Evolutionary conservation across 2,113 vertebrate species (phyloP).

Genomic region (Corydoras sp.): DNA sequence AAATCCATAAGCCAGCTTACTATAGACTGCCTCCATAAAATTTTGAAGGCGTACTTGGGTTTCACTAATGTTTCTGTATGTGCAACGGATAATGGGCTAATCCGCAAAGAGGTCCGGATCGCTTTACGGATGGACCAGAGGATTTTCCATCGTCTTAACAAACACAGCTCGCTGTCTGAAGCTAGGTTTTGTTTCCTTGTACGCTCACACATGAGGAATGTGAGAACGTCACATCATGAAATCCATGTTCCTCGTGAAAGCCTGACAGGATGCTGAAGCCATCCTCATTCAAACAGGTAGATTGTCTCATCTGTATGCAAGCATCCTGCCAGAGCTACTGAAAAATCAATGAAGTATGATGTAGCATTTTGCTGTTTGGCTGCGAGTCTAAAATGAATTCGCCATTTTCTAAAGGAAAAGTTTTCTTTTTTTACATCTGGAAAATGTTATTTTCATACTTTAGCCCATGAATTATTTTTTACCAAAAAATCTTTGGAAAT

Average conservation of each 20-base stretch:
- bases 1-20: slow-evolving; percentile 9
- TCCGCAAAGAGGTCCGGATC: slow-evolving; percentile 34
- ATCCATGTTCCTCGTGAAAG: slow-evolving; percentile 5
- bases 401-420: slow-evolving; percentile 11
- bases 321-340: not conserved
- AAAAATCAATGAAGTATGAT: slow-evolving; percentile 20
- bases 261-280: slow-evolving; percentile 14
- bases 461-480: too few species aligned
- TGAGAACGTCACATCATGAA: slow-evolving; percentile 17
- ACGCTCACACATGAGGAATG: slow-evolving; percentile 34
- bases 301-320: slow-evolving; percentile 25
- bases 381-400: not conserved
- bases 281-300: slow-evolving; percentile 26
- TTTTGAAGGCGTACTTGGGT: slow-evolving; percentile 28
- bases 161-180: slow-evolving; percentile 14
- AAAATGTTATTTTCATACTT: too few species aligned
- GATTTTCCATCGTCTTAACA: slow-evolving; percentile 35
- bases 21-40: not conserved
- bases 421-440: not conserved
- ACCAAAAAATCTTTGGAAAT: too few species aligned
- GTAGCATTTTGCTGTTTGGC: slow-evolving; percentile 12
- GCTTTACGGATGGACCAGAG: slow-evolving; percentile 30
- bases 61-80: slow-evolving; percentile 35
- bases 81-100: slow-evolving; percentile 24
- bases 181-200: slow-evolving; percentile 25